phyloP scores from a whole-genome alignment of 2,888 invertebrate species.

The Polia nebulosa region DNA sequence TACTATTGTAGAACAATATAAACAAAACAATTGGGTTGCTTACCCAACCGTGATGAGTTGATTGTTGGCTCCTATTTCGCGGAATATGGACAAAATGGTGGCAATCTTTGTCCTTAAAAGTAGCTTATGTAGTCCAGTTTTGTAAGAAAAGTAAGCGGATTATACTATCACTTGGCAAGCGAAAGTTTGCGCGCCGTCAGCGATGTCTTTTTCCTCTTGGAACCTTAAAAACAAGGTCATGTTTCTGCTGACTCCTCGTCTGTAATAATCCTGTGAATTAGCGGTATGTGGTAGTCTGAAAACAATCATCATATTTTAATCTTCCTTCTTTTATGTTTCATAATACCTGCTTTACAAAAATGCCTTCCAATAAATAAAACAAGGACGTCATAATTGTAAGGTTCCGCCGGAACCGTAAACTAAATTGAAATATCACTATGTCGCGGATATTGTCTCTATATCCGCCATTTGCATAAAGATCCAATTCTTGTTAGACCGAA shows the following conservation, averaged over 20 bases:
- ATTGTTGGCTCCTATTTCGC: conserved; percentile 59
- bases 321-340: neutral
- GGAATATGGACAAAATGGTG: conserved; percentile 44
- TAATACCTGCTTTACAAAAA: too few relatives aligned
- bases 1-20: conserved; percentile 55
- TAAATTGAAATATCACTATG: conserved; percentile 63
- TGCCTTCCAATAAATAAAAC: neutral
- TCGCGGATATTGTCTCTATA: conserved; percentile 64
- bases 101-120: conserved; percentile 45
- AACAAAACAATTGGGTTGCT: conserved; percentile 57
- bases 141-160: conserved; percentile 30
- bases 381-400: conserved; percentile 28
- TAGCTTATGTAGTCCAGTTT: conserved; percentile 30
- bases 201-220: conserved; percentile 25
- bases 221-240: conserved; percentile 22
- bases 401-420: conserved; percentile 36
- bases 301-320: neutral
- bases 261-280: conserved; percentile 29
- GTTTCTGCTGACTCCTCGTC: conserved; percentile 9
- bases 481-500: conserved; percentile 62
- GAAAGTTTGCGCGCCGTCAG: conserved; percentile 33
- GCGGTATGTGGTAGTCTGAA: neutral
- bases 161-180: conserved; percentile 17
- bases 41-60: conserved; percentile 48
- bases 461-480: conserved; percentile 65